These are phyloP conservation scores for Stichopus horrens DNA, from an alignment of 53 echinoderm and acorn worm genomes.

Conservation along the genomic window DNA sequence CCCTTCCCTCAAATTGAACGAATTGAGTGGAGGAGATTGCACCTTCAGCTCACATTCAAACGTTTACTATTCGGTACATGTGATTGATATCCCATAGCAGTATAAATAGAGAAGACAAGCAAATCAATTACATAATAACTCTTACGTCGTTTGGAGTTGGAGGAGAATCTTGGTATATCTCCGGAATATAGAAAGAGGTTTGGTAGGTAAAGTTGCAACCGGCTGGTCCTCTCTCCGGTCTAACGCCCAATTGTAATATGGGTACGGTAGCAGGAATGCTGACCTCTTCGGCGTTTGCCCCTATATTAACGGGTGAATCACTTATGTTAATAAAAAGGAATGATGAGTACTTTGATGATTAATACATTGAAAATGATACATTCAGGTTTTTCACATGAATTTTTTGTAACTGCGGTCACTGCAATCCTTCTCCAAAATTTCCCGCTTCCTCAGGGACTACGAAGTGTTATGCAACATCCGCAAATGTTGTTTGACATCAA, in stretches of 20 bases:
- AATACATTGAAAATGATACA: not conserved
- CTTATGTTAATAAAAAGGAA: no score
- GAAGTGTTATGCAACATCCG: no score
- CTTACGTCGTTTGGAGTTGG: slow-evolving; percentile 57
- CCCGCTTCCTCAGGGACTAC: no score
- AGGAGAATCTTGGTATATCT: slow-evolving; percentile 36
- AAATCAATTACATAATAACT: not conserved
- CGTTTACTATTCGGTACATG: not conserved
- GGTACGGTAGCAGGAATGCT: slow-evolving; percentile 39
- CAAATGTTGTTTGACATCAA: no score
- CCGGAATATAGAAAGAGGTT: slow-evolving; percentile 57
- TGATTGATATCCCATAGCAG: not conserved
- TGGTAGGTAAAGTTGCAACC: slow-evolving; percentile 55
- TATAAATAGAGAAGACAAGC: not conserved
- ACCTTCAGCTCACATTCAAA: not conserved
- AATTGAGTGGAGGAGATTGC: not conserved
- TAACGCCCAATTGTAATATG: slow-evolving; percentile 43
- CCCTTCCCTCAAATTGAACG: not conserved
- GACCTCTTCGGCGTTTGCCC: slow-evolving; percentile 34
- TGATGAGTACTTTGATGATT: not conserved
- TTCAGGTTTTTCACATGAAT: not conserved
- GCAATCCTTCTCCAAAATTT: no score
- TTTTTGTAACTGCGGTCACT: no score
- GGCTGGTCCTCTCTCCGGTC: not conserved
- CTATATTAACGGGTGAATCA: not conserved